Evolutionary conservation across 2,797 vertebrate species (phyloP).

Genomic region (Ambastaia sidthimunki): DNA sequence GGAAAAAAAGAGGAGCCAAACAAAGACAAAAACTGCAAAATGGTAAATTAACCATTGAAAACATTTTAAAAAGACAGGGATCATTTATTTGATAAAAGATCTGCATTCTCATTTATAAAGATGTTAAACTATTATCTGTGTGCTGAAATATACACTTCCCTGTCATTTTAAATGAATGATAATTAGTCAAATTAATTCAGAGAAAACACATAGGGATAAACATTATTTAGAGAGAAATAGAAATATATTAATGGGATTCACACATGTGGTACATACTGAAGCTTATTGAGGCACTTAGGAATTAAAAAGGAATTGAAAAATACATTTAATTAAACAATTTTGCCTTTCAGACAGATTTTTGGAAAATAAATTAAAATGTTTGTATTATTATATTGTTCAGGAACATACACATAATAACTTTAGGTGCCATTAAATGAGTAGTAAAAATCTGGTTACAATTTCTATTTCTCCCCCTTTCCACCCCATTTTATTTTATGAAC

Average conservation of each 20-base stretch:
- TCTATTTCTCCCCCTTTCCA: slow-evolving; percentile 31
- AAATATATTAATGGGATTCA: slow-evolving; percentile 47
- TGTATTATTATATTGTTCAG: background rate
- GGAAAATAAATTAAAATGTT: background rate
- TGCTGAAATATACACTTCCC: slow-evolving; percentile 42
- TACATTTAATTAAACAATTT: no score
- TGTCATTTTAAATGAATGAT: slow-evolving; percentile 74
- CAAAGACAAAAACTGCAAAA: slow-evolving; percentile 57
- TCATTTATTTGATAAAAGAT: slow-evolving; percentile 41
- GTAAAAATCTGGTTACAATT: background rate
- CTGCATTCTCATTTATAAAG: background rate
- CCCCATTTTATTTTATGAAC: background rate
- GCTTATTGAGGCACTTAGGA: background rate
- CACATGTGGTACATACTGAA: slow-evolving; percentile 9
- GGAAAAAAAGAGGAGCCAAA: slow-evolving; percentile 50
- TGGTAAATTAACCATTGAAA: slow-evolving; percentile 66
- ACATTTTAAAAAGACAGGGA: slow-evolving; percentile 74
- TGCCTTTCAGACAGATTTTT: background rate
- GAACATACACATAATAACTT: background rate
- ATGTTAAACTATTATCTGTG: background rate
- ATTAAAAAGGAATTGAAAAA: background rate
- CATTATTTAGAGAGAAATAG: slow-evolving; percentile 54
- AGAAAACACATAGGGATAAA: slow-evolving; percentile 62
- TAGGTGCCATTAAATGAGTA: background rate
- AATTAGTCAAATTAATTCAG: slow-evolving; percentile 75